Base-by-base conservation (phyloP, 2,113 vertebrate species). In the Monopterus albus region DNA sequence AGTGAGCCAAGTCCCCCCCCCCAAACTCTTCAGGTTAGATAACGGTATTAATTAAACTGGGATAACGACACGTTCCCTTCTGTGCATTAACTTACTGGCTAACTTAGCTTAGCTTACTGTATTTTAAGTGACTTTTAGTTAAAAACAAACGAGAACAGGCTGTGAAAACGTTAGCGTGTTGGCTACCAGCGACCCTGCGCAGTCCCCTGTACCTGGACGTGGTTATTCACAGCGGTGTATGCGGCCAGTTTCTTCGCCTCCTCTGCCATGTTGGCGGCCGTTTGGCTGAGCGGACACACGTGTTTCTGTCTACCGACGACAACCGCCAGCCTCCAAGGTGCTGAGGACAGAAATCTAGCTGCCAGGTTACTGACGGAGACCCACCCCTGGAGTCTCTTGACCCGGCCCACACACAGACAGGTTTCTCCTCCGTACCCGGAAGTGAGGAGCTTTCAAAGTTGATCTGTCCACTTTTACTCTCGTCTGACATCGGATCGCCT, bases 201-300 rank as follows among this genome's bases (percentile, higher is more conserved):
- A 20, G 35, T 5, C 7, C 7, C 3, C 35, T 1, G 18, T 79
- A 93, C 93, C 92, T 93, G 90, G 18, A 94, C 81, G 73, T 93
- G 90, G 84, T 91, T 93, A 20, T 94, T 87, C 58, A 94, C 93
- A 0, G 93, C 92, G 17, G 91, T 88, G 68, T 87, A 86, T 0
- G 92, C 93, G 1, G 93, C 93, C 28, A 90, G 90, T 28, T 92
- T 93, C 85, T 94, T 94, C 52, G 92, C 91, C 64, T 94, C 91
- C 52, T 94, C 93, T 7, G 93, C 91, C 93, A 94, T 94, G 75
- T 25, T 62, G 23, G 56, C 58, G 0, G 18, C 46, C 53, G 38
- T 47, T 28, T 4, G 20, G 31, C 62, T 6, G 51, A 20, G 36
- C 0, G 1, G 0, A 59, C 55, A 2, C 85, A 79, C 77, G 82